Conservation (phyloP, 2,113 vertebrate genomes). For the Bos taurus region ARS-UCD2.0 NC_037331.1:87851501-87852000, state of each 20-base stretch:
- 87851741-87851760: background rate
- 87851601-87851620: background rate
- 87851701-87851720: background rate
- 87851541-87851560: background rate
- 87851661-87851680: background rate
- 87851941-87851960: background rate
- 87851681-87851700: background rate
- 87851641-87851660: background rate
- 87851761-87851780: background rate
- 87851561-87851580: background rate
- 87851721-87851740: background rate
- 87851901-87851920: background rate
- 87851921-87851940: background rate
- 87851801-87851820: background rate
- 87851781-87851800: background rate
- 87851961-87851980: too few species aligned
- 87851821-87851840: background rate
- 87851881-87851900: background rate
- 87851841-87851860: background rate
- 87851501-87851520: background rate
- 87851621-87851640: background rate
- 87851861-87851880: background rate
- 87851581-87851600: background rate
- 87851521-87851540: background rate
- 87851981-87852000: background rate